These are phyloP conservation scores for Clunio marinus DNA, from an alignment of 2,888 invertebrate species.

Conservation along the genomic window DNA sequence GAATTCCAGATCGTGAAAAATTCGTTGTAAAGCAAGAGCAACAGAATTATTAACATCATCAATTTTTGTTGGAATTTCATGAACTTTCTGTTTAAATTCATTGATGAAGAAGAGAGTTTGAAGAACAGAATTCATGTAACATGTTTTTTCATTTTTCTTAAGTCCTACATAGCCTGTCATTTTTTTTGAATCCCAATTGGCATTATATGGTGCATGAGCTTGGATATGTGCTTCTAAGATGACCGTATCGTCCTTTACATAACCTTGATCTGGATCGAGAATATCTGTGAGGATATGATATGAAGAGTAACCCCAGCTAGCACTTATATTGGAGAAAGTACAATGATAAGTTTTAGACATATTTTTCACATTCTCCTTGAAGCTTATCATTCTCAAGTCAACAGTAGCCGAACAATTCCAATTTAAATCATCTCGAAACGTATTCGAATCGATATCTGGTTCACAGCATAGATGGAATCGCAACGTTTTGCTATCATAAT, in stretches of 20 bases:
- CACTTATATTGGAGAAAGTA: slow-evolving; percentile 80
- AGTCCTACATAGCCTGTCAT: slow-evolving; percentile 87
- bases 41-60: slow-evolving; percentile 88
- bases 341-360: slow-evolving; percentile 92
- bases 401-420: slow-evolving; percentile 99
- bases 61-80: slow-evolving; percentile 98
- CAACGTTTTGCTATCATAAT: slow-evolving; percentile 58
- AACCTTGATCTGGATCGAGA: slow-evolving; percentile 85
- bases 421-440: slow-evolving; percentile 92
- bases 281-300: slow-evolving; percentile 95
- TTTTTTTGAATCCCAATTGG: slow-evolving; percentile 98
- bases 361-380: slow-evolving; percentile 82
- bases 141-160: slow-evolving; percentile 99
- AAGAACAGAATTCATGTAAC: slow-evolving; percentile 98
- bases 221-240: slow-evolving; percentile 81
- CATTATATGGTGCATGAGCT: slow-evolving; percentile 87
- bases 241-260: slow-evolving; percentile 85
- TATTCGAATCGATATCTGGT: no score
- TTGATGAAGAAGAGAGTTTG: slow-evolving; percentile 99
- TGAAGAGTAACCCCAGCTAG: slow-evolving; percentile 95
- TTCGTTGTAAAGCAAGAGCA: slow-evolving; percentile 92
- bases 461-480: slow-evolving; percentile 94
- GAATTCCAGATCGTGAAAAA: slow-evolving; percentile 97
- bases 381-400: slow-evolving; percentile 82
- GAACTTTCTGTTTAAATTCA: slow-evolving; percentile 84